Evolutionary conservation across 1,140 invertebrate species (phyloP), one percentile per base, ranked within the genome.

Genomic region (Bactericera cockerelli): DNA sequence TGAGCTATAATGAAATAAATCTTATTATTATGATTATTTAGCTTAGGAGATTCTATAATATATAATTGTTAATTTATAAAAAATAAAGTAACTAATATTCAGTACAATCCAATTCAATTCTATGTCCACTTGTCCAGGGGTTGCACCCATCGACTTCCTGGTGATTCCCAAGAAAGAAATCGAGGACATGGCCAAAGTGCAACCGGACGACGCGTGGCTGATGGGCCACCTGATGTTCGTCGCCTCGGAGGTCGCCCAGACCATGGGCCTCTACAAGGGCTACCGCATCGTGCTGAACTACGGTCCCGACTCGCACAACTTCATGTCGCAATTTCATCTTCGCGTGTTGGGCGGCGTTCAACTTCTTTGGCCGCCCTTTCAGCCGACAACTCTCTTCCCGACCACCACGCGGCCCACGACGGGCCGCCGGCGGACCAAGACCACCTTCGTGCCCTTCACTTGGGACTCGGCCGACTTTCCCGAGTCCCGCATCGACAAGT

Each of bases 231-330:
- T 49, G 3, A 19, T 19, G n/a, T 49, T 4, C 3, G 42, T 49
- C 8, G 42, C 42, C 42, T 8, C 6, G 6, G 8, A 49, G 4
- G n/a, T 49, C 3, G 42, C 42, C 19, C 4, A 49, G 19, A 19
- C 22, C 19, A 31, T 31, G 28, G 42, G 42, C 42, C 42, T 49
- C 22, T 49, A 49, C 42, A 49, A 49, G 22, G 42, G 42, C 22
- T 49, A 49, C 19, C n/a, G 42, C n/a, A n/a, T 49, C n/a, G 42
- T 49, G n/a, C 42, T 49, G 8, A 49, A 49, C 42, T 49, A 49
- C 22, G 42, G 42, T 4, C 42, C 42, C 3, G 42, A 49, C 22
- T 16, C n/a, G n/a, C 22, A 49, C 22, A 49, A 49, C 22, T 49
- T 49, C 42, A 49, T 49, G 42, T 49, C 42, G 3, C 42, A 49